Evolutionary conservation across 2,888 invertebrate species (phyloP).

Genomic region (Acleris holmiana): DNA sequence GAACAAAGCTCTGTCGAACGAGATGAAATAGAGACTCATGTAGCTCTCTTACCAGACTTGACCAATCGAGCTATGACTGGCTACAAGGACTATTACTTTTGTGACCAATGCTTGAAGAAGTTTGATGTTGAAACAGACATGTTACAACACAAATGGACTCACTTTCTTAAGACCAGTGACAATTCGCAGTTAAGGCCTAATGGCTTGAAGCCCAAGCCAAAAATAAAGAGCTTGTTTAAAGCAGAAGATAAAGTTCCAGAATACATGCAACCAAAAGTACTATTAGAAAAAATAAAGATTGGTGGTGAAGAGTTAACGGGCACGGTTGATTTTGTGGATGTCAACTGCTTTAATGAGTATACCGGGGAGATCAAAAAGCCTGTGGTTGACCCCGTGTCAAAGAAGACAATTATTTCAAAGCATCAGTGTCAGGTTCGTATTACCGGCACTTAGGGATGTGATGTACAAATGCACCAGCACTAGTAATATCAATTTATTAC

Average conservation of each 20-base stretch:
- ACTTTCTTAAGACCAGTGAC: conserved; percentile 62
- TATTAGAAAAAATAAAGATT: conserved; percentile 55
- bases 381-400: conserved; percentile 55
- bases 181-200: conserved; percentile 51
- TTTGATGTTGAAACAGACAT: conserved; percentile 67
- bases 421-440: conserved; percentile 65
- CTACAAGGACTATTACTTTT: conserved; percentile 68
- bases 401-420: conserved; percentile 65
- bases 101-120: conserved; percentile 67
- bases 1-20: conserved; percentile 61
- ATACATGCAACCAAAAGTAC: conserved; percentile 55
- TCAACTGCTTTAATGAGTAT: conserved; percentile 40
- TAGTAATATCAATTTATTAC: not conserved
- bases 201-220: conserved; percentile 26
- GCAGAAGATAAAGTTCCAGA: conserved; percentile 57
- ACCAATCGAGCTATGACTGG: conserved; percentile 63
- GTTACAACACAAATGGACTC: conserved; percentile 74
- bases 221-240: conserved; percentile 48
- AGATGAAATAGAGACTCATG: conserved; percentile 58
- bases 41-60: conserved; percentile 60
- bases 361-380: conserved; percentile 50
- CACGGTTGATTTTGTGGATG: conserved; percentile 38
- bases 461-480: not conserved
- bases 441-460: conserved; percentile 20
- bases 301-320: conserved; percentile 37